Conservation (phyloP, 2,888 invertebrate species). For the Oscheius sp. region DNA sequence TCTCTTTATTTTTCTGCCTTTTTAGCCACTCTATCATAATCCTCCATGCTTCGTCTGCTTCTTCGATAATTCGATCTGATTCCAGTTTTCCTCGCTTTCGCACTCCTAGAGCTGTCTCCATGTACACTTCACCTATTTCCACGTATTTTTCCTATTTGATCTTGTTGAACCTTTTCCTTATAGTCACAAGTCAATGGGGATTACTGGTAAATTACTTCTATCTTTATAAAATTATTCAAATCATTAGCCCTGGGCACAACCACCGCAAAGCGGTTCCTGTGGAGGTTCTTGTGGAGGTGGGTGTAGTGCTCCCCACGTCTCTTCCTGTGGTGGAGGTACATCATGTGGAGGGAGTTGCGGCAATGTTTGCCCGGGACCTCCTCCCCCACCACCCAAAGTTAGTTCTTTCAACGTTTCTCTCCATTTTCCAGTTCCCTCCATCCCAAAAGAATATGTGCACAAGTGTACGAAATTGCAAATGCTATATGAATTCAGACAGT, state of each 20-base stretch:
- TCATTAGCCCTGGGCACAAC: background rate
- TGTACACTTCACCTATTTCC: no score
- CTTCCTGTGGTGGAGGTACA: no score
- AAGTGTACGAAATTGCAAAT: constrained; percentile 5
- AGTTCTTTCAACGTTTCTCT: no score
- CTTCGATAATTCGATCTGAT: constrained; percentile 27
- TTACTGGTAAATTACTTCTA: background rate
- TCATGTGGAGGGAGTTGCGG: background rate
- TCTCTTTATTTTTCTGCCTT: constrained; percentile 3
- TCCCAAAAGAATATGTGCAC: constrained; percentile 12
- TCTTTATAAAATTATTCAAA: background rate
- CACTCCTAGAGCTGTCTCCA: background rate
- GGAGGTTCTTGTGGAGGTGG: background rate
- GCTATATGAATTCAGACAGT: constrained; percentile 9
- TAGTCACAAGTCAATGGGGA: background rate
- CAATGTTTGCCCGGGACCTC: background rate
- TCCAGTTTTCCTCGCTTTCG: constrained; percentile 12
- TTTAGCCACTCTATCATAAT: constrained; percentile 8
- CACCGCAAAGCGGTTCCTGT: background rate
- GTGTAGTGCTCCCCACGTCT: background rate
- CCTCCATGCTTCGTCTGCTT: constrained; percentile 9
- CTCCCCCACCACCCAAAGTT: no score
- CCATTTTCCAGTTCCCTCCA: constrained; percentile 1
- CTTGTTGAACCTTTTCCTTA: no score
- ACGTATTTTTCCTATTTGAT: no score